These are phyloP conservation scores for Cossypha niveicapilla DNA, from an alignment of 2,797 vertebrate species.

Conservation along the genomic window DNA sequence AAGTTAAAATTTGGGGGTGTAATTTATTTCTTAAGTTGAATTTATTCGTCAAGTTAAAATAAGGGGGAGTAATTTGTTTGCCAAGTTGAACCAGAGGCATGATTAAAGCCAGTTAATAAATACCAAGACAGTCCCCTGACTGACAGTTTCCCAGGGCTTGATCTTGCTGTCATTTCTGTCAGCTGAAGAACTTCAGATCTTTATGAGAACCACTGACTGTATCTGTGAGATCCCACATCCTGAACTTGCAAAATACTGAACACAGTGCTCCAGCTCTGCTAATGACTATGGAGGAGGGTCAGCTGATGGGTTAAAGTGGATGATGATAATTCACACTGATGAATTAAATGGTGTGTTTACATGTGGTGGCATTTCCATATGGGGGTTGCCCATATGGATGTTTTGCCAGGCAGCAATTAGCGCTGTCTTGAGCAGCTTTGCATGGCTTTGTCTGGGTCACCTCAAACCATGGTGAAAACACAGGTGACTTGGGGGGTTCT, in stretches of 20 bases:
- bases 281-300: neutral
- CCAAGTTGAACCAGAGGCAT: neutral
- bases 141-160: neutral
- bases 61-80: neutral
- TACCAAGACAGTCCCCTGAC: neutral
- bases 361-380: neutral
- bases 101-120: neutral
- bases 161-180: neutral
- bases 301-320: neutral
- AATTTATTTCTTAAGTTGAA: neutral
- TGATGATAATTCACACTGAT: neutral
- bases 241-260: neutral
- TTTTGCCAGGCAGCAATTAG: neutral
- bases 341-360: neutral
- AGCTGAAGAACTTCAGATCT: neutral
- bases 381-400: fast-evolving
- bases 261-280: neutral
- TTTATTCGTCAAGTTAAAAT: neutral
- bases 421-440: neutral
- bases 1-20: neutral
- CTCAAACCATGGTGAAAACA: neutral
- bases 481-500: fast-evolving
- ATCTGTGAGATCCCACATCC: neutral
- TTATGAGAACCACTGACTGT: neutral
- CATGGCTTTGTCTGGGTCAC: neutral